phyloP scores from a whole-genome alignment of 2,797 vertebrate genomes.

The Helostoma temminkii region DNA sequence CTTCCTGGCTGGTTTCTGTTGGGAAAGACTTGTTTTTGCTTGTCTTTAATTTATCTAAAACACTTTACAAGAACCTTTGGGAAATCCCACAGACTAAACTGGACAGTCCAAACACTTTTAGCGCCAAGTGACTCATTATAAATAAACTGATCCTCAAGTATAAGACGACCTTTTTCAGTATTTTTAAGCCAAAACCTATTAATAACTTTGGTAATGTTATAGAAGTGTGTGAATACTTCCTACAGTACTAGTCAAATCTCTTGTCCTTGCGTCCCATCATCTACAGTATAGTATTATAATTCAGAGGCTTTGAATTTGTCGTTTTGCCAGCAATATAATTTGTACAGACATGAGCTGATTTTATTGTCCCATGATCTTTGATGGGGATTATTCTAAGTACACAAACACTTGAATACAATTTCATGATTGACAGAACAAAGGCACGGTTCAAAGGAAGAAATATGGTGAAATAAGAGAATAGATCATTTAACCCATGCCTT shows the following conservation, averaged over 20 bases:
- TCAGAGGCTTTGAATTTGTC: no score
- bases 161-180: no score
- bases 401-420: constrained; percentile 17
- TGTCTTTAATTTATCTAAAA: no score
- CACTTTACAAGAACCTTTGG: no score
- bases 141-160: no score
- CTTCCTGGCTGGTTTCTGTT: no score
- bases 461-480: constrained; percentile 41
- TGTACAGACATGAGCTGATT: not conserved
- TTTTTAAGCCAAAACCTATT: no score
- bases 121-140: no score
- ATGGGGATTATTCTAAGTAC: constrained; percentile 9
- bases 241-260: not conserved
- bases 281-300: not conserved
- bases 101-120: no score
- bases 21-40: no score
- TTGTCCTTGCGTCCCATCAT: not conserved
- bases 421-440: constrained; percentile 29
- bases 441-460: constrained; percentile 55
- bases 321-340: not conserved
- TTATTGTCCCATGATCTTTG: constrained; percentile 1
- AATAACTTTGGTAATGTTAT: no score
- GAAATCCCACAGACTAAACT: no score
- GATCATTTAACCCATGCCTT: constrained; percentile 61
- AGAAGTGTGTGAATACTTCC: not conserved